Evolutionary conservation across 2,113 vertebrate species (phyloP).

Genomic region (Caloenas nicobarica): DNA sequence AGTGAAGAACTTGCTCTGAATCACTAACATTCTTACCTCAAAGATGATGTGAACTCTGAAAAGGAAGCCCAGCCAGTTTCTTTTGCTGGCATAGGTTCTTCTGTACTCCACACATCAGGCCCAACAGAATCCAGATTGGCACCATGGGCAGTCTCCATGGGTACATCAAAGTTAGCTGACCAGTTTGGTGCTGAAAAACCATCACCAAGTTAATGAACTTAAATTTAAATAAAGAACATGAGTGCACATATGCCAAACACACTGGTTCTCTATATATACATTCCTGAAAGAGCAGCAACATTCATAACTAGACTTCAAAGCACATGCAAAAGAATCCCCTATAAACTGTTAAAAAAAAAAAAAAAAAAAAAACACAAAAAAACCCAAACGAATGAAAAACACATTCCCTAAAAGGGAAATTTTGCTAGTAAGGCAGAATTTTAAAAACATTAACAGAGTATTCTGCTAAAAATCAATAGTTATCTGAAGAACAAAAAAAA

Average conservation of each 20-base stretch:
- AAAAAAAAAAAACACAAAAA: too few relatives aligned
- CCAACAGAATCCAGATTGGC: slow-evolving; percentile 76
- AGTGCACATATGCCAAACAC: not conserved
- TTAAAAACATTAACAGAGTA: not conserved
- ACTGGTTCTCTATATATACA: not conserved
- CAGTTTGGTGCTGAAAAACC: slow-evolving; percentile 85
- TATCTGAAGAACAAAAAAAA: not conserved
- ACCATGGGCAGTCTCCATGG: slow-evolving; percentile 91
- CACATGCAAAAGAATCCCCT: slow-evolving; percentile 26
- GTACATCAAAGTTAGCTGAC: slow-evolving; percentile 94
- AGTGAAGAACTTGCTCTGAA: not conserved
- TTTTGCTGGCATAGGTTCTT: slow-evolving; percentile 75
- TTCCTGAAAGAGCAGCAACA: not conserved
- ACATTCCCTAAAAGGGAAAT: not conserved
- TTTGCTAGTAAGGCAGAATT: slow-evolving; percentile 9
- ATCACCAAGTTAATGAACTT: not conserved
- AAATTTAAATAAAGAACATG: not conserved
- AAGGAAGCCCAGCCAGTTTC: slow-evolving; percentile 94
- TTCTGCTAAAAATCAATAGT: not conserved
- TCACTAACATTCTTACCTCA: slow-evolving; percentile 75
- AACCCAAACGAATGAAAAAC: not conserved
- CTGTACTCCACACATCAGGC: slow-evolving; percentile 86
- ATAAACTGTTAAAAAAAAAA: not conserved
- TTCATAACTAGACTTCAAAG: not conserved
- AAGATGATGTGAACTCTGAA: slow-evolving; percentile 84